phyloP scores from a whole-genome alignment of 2,797 vertebrate species.

The Thaleichthys pacificus region DNA sequence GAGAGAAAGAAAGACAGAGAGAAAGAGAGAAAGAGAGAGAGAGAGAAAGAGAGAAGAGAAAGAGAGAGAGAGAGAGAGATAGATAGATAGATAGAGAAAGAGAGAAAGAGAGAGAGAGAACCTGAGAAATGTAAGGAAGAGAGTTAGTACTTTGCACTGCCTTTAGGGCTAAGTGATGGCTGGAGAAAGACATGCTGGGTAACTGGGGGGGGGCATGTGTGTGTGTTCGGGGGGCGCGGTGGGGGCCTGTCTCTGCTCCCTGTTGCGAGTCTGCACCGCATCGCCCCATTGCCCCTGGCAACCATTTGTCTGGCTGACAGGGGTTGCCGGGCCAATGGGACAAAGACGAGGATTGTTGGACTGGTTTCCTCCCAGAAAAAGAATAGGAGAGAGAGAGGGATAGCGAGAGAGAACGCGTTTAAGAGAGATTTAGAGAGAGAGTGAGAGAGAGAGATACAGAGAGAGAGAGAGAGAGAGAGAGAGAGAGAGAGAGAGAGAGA shows the following conservation, averaged over 20 bases:
- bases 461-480: constrained; percentile 46
- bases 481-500: constrained; percentile 58
- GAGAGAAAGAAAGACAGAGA: neutral
- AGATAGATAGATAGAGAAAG: no score
- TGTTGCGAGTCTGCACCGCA: constrained; percentile 71
- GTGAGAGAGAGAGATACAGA: constrained; percentile 7
- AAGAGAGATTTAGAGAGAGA: neutral
- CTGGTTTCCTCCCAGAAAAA: constrained; percentile 76
- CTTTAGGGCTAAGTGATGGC: constrained; percentile 33
- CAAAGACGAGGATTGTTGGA: constrained; percentile 80
- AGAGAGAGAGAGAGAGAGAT: neutral
- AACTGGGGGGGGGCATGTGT: neutral
- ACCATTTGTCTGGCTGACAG: constrained; percentile 74
- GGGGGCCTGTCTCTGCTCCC: constrained; percentile 50
- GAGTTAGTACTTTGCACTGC: neutral
- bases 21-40: neutral
- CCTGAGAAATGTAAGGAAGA: neutral
- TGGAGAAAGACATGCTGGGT: constrained; percentile 53
- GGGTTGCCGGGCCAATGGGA: constrained; percentile 75
- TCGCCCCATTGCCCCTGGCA: constrained; percentile 72
- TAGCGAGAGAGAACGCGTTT: neutral
- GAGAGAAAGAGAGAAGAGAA: neutral
- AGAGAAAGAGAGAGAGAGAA: neutral
- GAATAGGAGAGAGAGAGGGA: constrained; percentile 20
- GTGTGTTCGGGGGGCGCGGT: constrained; percentile 12